Conservation (phyloP, 2,888 invertebrate genomes). For the Lagria hirta region DNA sequence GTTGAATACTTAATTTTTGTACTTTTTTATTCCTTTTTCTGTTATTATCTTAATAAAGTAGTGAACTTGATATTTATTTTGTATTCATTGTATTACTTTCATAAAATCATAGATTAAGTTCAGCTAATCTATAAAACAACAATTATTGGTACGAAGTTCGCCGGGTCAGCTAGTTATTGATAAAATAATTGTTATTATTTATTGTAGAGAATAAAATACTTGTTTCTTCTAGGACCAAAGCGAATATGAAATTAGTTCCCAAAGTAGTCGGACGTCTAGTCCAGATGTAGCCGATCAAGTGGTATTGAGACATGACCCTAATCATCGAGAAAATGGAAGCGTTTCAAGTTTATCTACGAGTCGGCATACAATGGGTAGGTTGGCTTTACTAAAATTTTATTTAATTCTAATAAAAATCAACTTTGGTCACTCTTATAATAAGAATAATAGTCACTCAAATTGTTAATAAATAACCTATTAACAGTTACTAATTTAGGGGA, state of each 20-base stretch:
- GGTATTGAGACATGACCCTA: constrained; percentile 47
- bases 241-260: constrained; percentile 55
- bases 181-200: background rate
- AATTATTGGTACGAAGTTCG: background rate
- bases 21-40: background rate
- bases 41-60: too few species aligned
- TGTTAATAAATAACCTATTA: constrained; percentile 7
- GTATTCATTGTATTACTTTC: too few species aligned
- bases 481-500: constrained; percentile 55
- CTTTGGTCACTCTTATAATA: constrained; percentile 4
- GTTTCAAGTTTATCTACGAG: constrained; percentile 30
- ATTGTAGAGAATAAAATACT: constrained; percentile 1
- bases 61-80: too few species aligned
- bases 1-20: constrained; percentile 2
- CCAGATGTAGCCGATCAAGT: constrained; percentile 54
- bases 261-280: constrained; percentile 60
- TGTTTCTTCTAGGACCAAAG: constrained; percentile 45
- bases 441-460: constrained; percentile 10
- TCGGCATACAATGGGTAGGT: constrained; percentile 50
- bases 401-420: constrained; percentile 8
- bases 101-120: too few species aligned
- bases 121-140: background rate
- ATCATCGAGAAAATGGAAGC: constrained; percentile 48
- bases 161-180: too few species aligned
- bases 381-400: too few species aligned